phyloP scores from a whole-genome alignment of 92 coral and sea anemone species.

The Actinostola sp. region DNA sequence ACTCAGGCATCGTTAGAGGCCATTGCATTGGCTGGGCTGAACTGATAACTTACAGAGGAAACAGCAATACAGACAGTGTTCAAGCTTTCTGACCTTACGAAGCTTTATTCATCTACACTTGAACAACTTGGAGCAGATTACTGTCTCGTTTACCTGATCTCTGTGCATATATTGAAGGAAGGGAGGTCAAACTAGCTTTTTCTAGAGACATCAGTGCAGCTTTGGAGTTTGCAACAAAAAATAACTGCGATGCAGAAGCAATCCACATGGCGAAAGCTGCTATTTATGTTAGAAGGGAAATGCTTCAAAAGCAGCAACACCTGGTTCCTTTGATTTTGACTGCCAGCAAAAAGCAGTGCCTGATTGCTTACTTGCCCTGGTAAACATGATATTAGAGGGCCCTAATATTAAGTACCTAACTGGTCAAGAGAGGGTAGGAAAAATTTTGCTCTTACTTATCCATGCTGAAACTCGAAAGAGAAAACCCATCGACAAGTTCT shows the following conservation, averaged over 20 bases:
- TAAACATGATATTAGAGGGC: conserved; percentile 58
- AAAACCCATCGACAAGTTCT: conserved; percentile 49
- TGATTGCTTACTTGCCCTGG: conserved; percentile 37
- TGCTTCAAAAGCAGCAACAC: conserved; percentile 20
- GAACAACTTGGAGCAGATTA: conserved; percentile 45
- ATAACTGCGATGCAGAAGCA: conserved; percentile 52
- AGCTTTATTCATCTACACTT: conserved; percentile 21
- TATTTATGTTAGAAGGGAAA: conserved; percentile 36
- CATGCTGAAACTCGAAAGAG: conserved; percentile 61
- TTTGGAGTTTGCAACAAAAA: conserved; percentile 15
- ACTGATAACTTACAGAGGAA: conserved; percentile 20
- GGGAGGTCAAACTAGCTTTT: conserved; percentile 21
- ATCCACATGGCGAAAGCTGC: conserved; percentile 69
- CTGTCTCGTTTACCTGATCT: conserved; percentile 38
- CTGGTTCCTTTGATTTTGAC: conserved; percentile 41
- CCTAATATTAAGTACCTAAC: conserved; percentile 28
- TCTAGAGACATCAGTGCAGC: conserved; percentile 42
- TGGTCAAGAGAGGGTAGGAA: conserved; percentile 7
- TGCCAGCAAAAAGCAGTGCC: conserved; percentile 55
- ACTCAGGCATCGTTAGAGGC: conserved; percentile 22
- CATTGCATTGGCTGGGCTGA: conserved; percentile 26
- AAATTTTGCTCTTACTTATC: conserved; percentile 17
- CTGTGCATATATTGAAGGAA: conserved; percentile 28
- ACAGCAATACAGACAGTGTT: conserved; percentile 27
- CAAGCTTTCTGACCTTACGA: conserved; percentile 39